Base-by-base conservation (phyloP, 2,797 vertebrate species). In the Alauda arvensis region DNA sequence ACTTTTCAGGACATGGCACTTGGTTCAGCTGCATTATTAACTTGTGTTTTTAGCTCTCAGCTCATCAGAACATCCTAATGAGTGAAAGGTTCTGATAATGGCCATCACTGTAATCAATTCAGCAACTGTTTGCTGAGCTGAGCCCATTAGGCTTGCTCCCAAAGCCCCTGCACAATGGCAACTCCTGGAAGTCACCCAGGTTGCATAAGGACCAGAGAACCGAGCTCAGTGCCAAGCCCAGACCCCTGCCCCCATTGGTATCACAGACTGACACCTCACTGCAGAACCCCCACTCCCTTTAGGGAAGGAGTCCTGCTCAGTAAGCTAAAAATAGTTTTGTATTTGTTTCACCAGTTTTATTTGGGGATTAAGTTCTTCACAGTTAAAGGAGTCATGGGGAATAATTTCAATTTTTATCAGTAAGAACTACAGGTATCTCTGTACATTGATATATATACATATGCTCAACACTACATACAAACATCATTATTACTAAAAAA, bases 81-180 rank as follows among this genome's bases (percentile, higher is more conserved):
- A 92, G 77, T 69, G 70, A 66, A 83, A 88, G 63, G 43, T 62
- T 83, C 72, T 91, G 76, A 76, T 90, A 85, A 93, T 56, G 72
- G 53, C 51, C 75, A 18, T 48, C 24, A 43, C 77, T 71, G 80
- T 48, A 86, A 89, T 63, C 87, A 91, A 86, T 79, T 93, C 76
- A 89, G 45, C 29, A 17, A 77, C 75, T 42, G 72, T 60, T 63
- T 89, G 52, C 66, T 77, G 9, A 77, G 84, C 91, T 63, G 72
- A 90, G 72, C 52, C 83, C 91, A 88, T 93, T 88, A 93, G 69
- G 45, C 74, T 74, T 63, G 89, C 60, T 84, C 88, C 84, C 56
- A 87, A 51, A 5, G 42, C 55, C 69, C 59, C 84, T 42, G 18
- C 23, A 49, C 45, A 55, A 49, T 5, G 25, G 49, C 25, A 90